Evolutionary conservation across 2,797 vertebrate genomes (phyloP), one percentile per base, ranked within the genome.

Genomic region (Diglossa cyanea): DNA sequence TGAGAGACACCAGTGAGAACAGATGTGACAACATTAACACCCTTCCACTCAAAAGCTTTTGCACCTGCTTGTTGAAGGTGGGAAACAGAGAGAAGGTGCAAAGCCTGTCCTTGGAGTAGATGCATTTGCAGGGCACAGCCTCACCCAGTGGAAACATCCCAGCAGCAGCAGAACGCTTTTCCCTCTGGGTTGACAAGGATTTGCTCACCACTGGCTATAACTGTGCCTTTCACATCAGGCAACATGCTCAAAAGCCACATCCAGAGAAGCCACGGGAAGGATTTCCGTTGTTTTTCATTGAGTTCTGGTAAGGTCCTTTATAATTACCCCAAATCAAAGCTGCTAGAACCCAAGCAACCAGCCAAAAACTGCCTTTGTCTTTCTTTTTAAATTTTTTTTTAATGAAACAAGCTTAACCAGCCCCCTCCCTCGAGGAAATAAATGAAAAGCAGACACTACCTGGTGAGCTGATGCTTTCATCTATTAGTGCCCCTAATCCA

Each of bases 391-490:
- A 16, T 70, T 47, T 16, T 28, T 11, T 26, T n/a, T 40, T 2
- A 28, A 62, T 51, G 51, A 35, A 75, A 53, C 33, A 76, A 86
- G 26, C 26, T 71, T 79, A 81, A 68, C n/a, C 40, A 84, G 44
- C 53, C 45, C 58, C 21, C 3, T 76, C 39, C 63, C 76, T 77
- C 35, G 5, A 75, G 55, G 67, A 63, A 78, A 82, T 33, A 92
- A 92, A 81, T 14, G 20, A 82, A 93, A 92, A 80, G 60, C 84
- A 92, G 86, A 89, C 68, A 76, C 70, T 78, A 84, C 72, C 88
- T 82, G 73, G 78, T n/a, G 66, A 17, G 84, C 37, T 74, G 68
- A 45, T 58, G 47, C 70, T 74, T 82, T 88, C 77, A 94, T 77
- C 33, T 86, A 13, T 54, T 31, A 86, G 57, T 72, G 37, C 65